Base-by-base conservation (phyloP, 2,888 invertebrate genomes). In the Heliconius erato region DNA sequence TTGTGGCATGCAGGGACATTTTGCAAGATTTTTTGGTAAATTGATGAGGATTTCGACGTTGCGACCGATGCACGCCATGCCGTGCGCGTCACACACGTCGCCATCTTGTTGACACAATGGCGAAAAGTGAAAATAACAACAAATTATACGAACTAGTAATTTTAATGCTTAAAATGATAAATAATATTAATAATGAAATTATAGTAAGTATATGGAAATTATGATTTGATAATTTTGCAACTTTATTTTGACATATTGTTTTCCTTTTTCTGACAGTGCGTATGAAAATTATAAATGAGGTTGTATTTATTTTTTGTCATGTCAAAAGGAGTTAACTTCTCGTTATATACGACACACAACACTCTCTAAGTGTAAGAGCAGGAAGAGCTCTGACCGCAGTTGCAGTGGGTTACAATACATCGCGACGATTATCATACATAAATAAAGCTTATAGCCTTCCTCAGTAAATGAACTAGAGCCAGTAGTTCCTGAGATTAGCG, bases 21-120 rank as follows among this genome's bases (percentile, higher is more conserved):
- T 95, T 81, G 96, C 96, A 84, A 96, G 91, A 88, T 96, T 95
- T 87, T 94, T 93, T 26, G 95, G 96, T 67, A 96, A 89, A 87
- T 95, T 96, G 89, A 96, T 94, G 87, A 96, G 94, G 79, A 95
- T 94, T 83, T 96, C 95, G 74, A 95, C 95, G 87, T 96, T 94
- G 49, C 95, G 87, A 9, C 96, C 95, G 91, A 96, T 93, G 88
- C 96, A 96, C 84, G 95, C 95, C 94, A 96, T 95, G 72, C 96
- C 96, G 87, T 92, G 92, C 86, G 96, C 93, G 89, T 96, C 95
- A 85, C 96, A 96, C 80, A 94, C 89, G 83, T 90, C 92, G 91
- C 96, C 96, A 94, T 95, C 96, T 96, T 92, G 84, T 79, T 44
- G 35, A 26, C 40, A 79, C 81, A 82, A 81, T 28, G 28, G 32